Conservation (phyloP, 2,113 vertebrate genomes). For the Ahaetulla prasina region DNA sequence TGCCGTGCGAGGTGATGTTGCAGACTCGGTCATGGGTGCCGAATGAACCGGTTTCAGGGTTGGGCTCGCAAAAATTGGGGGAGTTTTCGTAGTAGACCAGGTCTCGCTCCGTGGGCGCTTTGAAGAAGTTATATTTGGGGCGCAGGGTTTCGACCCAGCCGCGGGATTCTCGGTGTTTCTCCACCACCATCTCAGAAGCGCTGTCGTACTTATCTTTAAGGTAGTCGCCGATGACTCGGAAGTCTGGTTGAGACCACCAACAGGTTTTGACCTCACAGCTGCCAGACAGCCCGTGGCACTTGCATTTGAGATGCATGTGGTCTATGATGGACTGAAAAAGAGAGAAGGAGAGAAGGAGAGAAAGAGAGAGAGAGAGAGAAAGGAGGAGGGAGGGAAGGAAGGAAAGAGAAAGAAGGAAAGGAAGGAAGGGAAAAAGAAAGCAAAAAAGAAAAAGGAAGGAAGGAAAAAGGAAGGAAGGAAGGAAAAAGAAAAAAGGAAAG, state of each 20-base stretch:
- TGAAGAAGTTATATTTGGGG: conserved; percentile 80
- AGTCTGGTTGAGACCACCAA: conserved; percentile 82
- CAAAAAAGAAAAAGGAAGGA: too few species aligned
- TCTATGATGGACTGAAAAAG: conserved; percentile 73
- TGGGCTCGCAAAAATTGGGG: conserved; percentile 80
- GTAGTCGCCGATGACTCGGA: conserved; percentile 77
- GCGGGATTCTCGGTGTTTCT: conserved; percentile 78
- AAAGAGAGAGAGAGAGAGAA: background rate
- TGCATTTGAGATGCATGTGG: conserved; percentile 81
- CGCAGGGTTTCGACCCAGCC: conserved; percentile 81
- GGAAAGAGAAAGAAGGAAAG: background rate
- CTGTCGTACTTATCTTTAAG: conserved; percentile 84
- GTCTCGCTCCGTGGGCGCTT: conserved; percentile 76
- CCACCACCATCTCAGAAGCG: conserved; percentile 80
- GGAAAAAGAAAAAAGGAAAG: too few species aligned
- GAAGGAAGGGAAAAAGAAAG: background rate
- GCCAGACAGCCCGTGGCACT: conserved; percentile 78
- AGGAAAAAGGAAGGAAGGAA: too few species aligned
- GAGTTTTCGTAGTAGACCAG: conserved; percentile 80
- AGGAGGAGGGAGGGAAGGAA: background rate
- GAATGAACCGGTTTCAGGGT: conserved; percentile 76
- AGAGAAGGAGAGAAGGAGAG: background rate
- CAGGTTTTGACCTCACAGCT: conserved; percentile 84
- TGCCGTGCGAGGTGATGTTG: conserved; percentile 78
- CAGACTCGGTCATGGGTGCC: conserved; percentile 77